A percentile compares a stretch with the other conserved stretches of the same genome.
Conservation (phyloP, 35 echinoderm and acorn worm species). For the Eucidaris tribuloides region DNA sequence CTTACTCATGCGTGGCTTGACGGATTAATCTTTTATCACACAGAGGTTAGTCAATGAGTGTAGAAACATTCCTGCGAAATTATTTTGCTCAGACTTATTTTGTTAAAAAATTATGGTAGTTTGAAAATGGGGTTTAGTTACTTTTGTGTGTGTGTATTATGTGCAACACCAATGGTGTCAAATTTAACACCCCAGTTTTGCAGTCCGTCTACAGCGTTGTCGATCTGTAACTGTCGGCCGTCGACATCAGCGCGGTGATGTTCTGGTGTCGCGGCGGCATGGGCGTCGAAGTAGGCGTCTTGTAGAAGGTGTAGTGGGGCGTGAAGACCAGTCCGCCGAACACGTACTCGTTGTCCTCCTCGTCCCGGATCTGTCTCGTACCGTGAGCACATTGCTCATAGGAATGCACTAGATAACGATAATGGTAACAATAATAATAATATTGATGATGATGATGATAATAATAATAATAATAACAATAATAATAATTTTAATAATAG, state of each 20-base stretch:
- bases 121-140: too few relatives aligned
- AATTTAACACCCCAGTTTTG: background rate
- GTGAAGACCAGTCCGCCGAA: conserved; percentile 72
- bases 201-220: background rate
- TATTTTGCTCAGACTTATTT: background rate
- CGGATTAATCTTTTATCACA: background rate
- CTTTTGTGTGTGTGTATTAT: too few relatives aligned
- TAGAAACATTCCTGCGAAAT: background rate
- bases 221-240: background rate
- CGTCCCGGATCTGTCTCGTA: conserved; percentile 68
- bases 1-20: too few relatives aligned
- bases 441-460: background rate
- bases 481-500: too few relatives aligned
- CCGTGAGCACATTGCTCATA: conserved; percentile 35
- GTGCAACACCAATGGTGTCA: too few relatives aligned
- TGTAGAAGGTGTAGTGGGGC: conserved; percentile 81
- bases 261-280: conserved; percentile 2
- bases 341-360: conserved; percentile 91
- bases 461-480: background rate
- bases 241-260: background rate
- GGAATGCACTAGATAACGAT: background rate
- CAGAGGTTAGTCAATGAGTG: background rate
- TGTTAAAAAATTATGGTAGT: background rate
- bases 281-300: conserved; percentile 16
- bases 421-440: background rate